Percentiles rank a stretch among this genome's conserved stretches.
Evolutionary conservation across 1,140 invertebrate genomes (phyloP).

Genomic region (Drosophila nannoptera): DNA sequence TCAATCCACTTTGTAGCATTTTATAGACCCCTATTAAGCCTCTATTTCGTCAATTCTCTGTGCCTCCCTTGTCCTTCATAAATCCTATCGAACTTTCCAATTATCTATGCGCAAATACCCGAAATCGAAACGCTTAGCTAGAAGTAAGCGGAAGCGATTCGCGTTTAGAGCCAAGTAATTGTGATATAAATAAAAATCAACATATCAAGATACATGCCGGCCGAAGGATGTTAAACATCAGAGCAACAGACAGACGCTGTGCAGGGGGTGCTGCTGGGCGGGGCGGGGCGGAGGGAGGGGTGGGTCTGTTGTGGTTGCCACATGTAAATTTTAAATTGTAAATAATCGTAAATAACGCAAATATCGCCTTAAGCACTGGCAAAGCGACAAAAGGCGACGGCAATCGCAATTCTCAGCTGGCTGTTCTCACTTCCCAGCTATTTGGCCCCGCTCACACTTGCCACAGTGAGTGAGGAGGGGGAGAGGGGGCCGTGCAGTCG

Average conservation of each 20-base stretch:
- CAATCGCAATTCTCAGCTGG: constrained; percentile 38
- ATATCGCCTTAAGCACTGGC: constrained; percentile 68
- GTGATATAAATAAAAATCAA: constrained; percentile 72
- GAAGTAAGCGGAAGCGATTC: constrained; percentile 43
- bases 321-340: constrained; percentile 77
- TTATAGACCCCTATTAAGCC: too few relatives aligned
- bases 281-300: not conserved
- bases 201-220: constrained; percentile 69
- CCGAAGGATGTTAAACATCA: constrained; percentile 47
- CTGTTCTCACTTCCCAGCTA: constrained; percentile 15
- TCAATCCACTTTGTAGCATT: too few relatives aligned
- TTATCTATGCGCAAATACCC: constrained; percentile 6
- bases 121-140: constrained; percentile 16
- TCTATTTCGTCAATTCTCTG: too few relatives aligned
- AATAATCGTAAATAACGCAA: constrained; percentile 78
- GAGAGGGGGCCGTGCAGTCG: constrained; percentile 29
- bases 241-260: not conserved
- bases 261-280: not conserved
- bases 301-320: constrained; percentile 1
- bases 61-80: too few relatives aligned
- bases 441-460: constrained; percentile 59
- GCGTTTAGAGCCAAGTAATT: constrained; percentile 62
- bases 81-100: not conserved
- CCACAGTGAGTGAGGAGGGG: not conserved
- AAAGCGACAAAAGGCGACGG: constrained; percentile 63